Conservation (phyloP, 2,113 vertebrate species). For the Oxyruncus cristatus region DNA sequence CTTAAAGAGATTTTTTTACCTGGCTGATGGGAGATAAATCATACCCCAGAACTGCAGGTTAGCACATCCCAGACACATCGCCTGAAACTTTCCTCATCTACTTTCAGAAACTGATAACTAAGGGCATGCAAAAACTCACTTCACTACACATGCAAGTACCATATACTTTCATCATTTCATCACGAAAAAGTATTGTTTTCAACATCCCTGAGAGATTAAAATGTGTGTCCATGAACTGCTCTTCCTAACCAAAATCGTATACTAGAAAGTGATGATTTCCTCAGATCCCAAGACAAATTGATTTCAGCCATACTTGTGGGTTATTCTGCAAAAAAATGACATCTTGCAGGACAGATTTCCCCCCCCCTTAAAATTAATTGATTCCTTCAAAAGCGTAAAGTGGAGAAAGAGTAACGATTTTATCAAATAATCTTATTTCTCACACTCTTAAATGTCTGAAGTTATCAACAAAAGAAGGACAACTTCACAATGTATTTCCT, state of each 20-base stretch:
- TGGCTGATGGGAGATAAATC: not conserved
- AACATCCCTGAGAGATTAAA: not conserved
- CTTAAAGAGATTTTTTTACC: not conserved
- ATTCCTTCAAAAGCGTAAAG: not conserved
- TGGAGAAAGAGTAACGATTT: not conserved
- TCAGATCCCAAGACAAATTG: not conserved
- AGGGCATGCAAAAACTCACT: not conserved
- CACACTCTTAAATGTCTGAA: not conserved
- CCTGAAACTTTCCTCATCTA: not conserved
- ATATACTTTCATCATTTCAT: not conserved
- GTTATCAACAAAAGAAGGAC: not conserved
- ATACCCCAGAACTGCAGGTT: not conserved
- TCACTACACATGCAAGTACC: not conserved
- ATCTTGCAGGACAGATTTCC: not conserved
- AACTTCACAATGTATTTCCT: not conserved
- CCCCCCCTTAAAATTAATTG: not conserved
- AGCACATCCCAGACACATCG: not conserved
- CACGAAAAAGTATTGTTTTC: not conserved
- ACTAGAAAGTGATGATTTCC: not conserved
- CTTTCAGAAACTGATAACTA: not conserved
- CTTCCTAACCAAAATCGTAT: not conserved
- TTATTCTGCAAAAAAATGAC: not conserved
- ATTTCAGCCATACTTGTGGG: not conserved
- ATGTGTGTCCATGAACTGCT: not conserved
- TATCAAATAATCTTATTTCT: not conserved